Conservation (phyloP, 2,888 invertebrate species). For the Eristalinus sepulchralis region DNA sequence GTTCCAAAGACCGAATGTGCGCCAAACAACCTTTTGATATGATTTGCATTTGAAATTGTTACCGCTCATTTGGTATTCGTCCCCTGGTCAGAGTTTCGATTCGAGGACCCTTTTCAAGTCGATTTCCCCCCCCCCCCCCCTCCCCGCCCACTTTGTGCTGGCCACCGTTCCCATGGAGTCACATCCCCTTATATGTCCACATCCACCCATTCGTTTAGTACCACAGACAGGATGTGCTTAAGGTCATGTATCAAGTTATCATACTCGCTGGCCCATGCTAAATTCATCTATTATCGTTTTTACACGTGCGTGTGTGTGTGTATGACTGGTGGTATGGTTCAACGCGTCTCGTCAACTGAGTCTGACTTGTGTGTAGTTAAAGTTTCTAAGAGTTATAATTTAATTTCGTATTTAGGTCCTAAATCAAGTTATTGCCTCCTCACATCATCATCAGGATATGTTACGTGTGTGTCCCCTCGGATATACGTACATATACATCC, state of each 20-base stretch:
- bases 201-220: constrained; percentile 35
- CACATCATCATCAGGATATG: constrained; percentile 51
- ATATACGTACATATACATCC: not conserved
- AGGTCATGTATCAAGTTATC: constrained; percentile 35
- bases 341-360: not conserved
- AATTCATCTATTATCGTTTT: constrained; percentile 24
- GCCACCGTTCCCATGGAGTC: constrained; percentile 14
- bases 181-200: constrained; percentile 22
- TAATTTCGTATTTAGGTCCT: constrained; percentile 63
- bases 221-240: constrained; percentile 26
- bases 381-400: constrained; percentile 62
- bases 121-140: constrained; percentile 11
- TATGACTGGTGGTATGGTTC: not conserved
- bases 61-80: constrained; percentile 66
- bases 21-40: constrained; percentile 51
- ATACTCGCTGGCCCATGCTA: constrained; percentile 40
- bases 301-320: not conserved
- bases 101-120: constrained; percentile 58
- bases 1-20: constrained; percentile 33
- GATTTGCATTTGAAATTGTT: constrained; percentile 70
- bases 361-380: constrained; percentile 43
- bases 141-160: not conserved
- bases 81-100: constrained; percentile 58
- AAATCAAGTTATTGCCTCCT: constrained; percentile 64
- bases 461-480: not conserved